Base-by-base conservation (phyloP, 2,113 vertebrate species). In the Calidris pugnax region DNA sequence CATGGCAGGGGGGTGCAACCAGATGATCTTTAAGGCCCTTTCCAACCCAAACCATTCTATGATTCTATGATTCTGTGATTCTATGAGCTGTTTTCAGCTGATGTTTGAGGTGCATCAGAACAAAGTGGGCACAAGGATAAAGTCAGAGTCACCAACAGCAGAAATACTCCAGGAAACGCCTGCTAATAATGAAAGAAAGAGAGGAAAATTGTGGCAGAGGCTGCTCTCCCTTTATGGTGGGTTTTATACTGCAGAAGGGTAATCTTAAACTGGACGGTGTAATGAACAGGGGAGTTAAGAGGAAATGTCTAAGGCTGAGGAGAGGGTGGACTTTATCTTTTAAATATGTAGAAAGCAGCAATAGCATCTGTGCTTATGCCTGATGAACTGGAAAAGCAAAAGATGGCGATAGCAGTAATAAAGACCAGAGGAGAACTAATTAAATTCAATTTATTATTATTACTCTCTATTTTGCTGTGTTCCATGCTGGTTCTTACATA, bases 401-500 rank as follows among this genome's bases (percentile, higher is more conserved):
- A 82, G 73, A 87, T n/a, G n/a, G 67, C 14, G 16, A 73, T 63
- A 75, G 41, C 6, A 22, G 28, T 79, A 97, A 86, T 78, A 72
- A 94, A 89, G 76, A 89, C 48, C 84, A 82, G 77, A 89, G 83
- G 60, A 95, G 57, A 87, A 83, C 67, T 80, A 91, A 96, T 91
- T 97, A 95, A 87, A 93, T 85, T 83, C 71, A 87, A 88, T 96
- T 95, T 92, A 95, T 95, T 96, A 76, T 89, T 91, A 90, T 77
- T 95, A 75, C 56, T 86, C 50, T 72, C 63, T 71, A 11, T 92
- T 91, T 91, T 84, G 53, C 78, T 0, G 0, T 60, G 68, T 63
- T 84, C 48, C 75, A 90, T 1, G 3, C 33, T 71, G 90, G 81
- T 86, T 91, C 60, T 89, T 91, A 71, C 27, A 28, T 14, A 69